Base-by-base conservation (phyloP, 2,888 invertebrate species). In the Azorinus chamasolen region DNA sequence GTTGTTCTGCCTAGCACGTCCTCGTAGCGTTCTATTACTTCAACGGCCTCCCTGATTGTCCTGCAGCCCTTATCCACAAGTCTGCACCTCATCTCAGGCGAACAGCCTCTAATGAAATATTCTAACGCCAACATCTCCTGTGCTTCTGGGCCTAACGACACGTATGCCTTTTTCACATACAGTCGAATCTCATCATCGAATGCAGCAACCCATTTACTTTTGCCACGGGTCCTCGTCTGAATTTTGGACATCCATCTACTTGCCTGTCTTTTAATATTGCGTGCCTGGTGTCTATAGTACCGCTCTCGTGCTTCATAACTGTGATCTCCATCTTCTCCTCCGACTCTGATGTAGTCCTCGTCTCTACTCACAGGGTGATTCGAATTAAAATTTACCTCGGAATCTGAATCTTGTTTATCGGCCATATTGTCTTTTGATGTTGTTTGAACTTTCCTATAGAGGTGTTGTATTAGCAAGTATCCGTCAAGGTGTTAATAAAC, bases 381-480 rank as follows among this genome's bases (percentile, higher is more conserved):
- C n/a, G 41, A n/a, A 43, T 68, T 68, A 27, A 68, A 68, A 59
- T 68, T 43, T 3, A 68, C 51, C 32, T 68, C 53, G 2, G 68
- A 43, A 58, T 68, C 59, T 18, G 68, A 68, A 41, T 51, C 59
- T 20, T 41, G 50, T 16, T 51, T 43, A 14, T 68, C 50, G n/a
- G 48, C 50, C 57, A 57, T 65, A 14, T 43, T 58, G 20, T 12
- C 20, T 16, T 53, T 14, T 5, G 51, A 51, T 18, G 22, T 51
- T 51, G 20, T n/a, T n/a, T n/a, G n/a, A n/a, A n/a, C n/a, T n/a
- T n/a, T n/a, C n/a, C n/a, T n/a, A n/a, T n/a, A n/a, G 5, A 14
- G 12, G 24, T n/a, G 24, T 25, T 51, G 14, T 51, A 24, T 8
- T 4, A 4, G 16, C 4, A 8, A 22, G 25, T 24, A 51, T 20